Conservation (phyloP, 2,888 invertebrate genomes). For the Lysandra bellargus region DNA sequence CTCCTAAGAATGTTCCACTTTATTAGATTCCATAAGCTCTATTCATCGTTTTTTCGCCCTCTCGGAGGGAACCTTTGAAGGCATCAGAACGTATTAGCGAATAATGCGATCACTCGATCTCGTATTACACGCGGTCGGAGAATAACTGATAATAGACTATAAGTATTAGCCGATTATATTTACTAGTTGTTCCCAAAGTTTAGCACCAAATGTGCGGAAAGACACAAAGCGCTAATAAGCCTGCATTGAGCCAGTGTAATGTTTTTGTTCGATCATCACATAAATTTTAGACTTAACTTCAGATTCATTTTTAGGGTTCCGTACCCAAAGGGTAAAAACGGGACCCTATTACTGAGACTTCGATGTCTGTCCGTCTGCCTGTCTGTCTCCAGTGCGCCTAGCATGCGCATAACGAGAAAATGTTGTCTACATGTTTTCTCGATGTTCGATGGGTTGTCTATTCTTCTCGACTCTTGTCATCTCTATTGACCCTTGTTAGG, state of each 20-base stretch:
- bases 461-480: no score
- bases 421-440: no score
- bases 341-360: no score
- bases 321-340: no score
- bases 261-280: not conserved
- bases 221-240: not conserved
- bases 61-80: conserved; percentile 64
- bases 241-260: not conserved
- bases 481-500: no score
- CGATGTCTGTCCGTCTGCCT: no score
- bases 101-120: conserved; percentile 74
- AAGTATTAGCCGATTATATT: conserved; percentile 67
- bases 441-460: no score
- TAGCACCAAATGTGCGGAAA: conserved; percentile 20
- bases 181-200: conserved; percentile 53
- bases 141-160: conserved; percentile 66
- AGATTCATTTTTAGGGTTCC: no score
- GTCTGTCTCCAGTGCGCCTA: no score
- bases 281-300: no score
- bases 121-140: conserved; percentile 61
- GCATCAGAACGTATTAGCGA: conserved; percentile 69
- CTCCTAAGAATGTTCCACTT: conserved; percentile 70
- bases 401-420: no score
- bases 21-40: conserved; percentile 78
- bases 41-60: conserved; percentile 74